Base-by-base conservation (phyloP, 2,797 vertebrate species). In the Leptodactylus fallax region DNA sequence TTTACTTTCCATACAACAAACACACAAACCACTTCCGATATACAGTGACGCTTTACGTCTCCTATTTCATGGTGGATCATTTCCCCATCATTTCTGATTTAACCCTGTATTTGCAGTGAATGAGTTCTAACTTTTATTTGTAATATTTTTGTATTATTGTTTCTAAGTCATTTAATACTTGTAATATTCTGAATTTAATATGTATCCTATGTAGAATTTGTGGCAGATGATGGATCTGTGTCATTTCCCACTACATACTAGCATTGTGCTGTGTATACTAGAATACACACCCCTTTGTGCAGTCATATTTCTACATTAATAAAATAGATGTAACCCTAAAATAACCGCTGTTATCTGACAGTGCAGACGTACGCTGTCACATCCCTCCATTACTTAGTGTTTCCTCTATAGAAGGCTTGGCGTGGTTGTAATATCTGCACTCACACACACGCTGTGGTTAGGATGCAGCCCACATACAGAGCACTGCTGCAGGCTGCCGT, bases 401-500 rank as follows among this genome's bases (percentile, higher is more conserved):
- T 71, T 56, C 21, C 65, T 53, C 45, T 47, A 17, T 69, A 19
- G n/a, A 56, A 16, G 19, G 49, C 7, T 23, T n/a, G 61, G 55
- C 53, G n/a, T 87, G 36, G 19, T 45, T 56, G 51, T 71, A 60
- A 13, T 27, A 67, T 81, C 81, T 45, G 69, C 55, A 49, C 17
- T 6, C 23, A 60, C 45, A 78, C 58, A 55, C 56, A 49, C 23
- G n/a, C 71, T 65, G 80, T 25, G 79, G 79, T 69, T 79, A 69
- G 49, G 83, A 69, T 79, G 72, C 63, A 80, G 55, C 53, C 61
- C 61, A 21, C 74, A 84, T 79, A 79, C 74, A 88, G 4, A 23
- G 25, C 2, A 2, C 36, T 56, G 47, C 86, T 65, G 58, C 77
- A 85, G 79, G 65, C 74, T 71, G 45, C 67, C 4, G 6, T 79